These are phyloP conservation scores for Torymus tubicola DNA, from an alignment of 2,888 invertebrate genomes.

Conservation along the genomic window DNA sequence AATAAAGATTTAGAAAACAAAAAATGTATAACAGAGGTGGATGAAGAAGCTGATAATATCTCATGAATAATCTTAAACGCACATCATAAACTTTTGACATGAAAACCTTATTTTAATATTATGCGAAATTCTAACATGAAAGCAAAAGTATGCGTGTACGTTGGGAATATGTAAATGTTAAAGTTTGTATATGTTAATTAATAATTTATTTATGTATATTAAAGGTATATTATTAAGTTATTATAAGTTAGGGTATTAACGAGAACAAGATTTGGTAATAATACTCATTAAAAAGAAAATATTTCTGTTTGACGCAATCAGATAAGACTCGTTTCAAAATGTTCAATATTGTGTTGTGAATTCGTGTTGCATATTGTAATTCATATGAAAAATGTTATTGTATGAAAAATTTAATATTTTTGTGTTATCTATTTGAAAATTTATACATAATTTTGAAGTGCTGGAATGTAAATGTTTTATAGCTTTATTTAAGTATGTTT, in stretches of 20 bases:
- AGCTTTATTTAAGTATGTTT: no score
- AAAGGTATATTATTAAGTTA: background rate
- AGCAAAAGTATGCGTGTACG: background rate
- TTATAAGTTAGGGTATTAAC: background rate
- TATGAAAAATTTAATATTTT: no score
- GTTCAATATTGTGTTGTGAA: background rate
- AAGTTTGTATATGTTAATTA: conserved; percentile 24
- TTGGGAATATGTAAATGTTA: conserved; percentile 3
- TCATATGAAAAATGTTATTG: background rate
- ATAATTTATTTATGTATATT: background rate
- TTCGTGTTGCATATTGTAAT: background rate
- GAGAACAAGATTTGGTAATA: no score
- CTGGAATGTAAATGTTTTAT: no score
- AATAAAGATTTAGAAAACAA: no score
- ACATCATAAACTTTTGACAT: conserved; percentile 39
- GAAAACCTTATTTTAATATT: background rate
- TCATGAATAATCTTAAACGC: conserved; percentile 36
- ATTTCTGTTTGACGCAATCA: no score
- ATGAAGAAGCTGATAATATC: conserved; percentile 23
- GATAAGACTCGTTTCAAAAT: no score
- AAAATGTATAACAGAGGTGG: background rate
- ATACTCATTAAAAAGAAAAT: no score
- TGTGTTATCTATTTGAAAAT: no score
- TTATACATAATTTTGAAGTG: no score
- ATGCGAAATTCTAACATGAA: background rate